phyloP scores from a whole-genome alignment of 2,797 vertebrate species.

The Triplophysa bombifrons region DNA sequence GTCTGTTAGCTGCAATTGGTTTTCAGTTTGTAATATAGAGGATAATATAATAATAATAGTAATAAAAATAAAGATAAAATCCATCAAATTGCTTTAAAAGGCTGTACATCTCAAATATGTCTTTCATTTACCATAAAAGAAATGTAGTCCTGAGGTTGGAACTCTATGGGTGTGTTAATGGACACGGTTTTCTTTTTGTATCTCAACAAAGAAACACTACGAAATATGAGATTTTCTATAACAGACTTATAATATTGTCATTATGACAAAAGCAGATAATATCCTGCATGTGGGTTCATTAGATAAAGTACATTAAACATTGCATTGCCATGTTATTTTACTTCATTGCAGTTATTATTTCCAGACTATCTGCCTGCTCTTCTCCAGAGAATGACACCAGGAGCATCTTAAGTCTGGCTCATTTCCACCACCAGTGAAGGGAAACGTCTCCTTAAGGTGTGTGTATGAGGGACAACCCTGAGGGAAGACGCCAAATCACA shows the following conservation, averaged over 20 bases:
- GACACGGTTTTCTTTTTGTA: too few relatives aligned
- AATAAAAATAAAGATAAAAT: too few relatives aligned
- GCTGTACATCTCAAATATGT: too few relatives aligned
- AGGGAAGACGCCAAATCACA: conserved; percentile 73
- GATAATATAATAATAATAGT: too few relatives aligned
- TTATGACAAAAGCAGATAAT: conserved; percentile 3
- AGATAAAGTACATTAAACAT: conserved; percentile 21
- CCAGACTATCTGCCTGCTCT: conserved; percentile 15
- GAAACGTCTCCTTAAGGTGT: conserved; percentile 79
- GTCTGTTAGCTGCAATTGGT: background rate
- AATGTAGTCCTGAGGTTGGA: too few relatives aligned
- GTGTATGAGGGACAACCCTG: conserved; percentile 70
- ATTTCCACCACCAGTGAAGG: conserved; percentile 85
- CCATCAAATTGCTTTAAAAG: too few relatives aligned
- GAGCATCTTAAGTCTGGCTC: conserved; percentile 74
- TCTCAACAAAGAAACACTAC: too few relatives aligned
- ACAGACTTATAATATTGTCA: background rate
- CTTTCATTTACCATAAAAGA: too few relatives aligned
- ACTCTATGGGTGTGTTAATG: too few relatives aligned
- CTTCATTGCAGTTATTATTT: conserved; percentile 30
- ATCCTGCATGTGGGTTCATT: conserved; percentile 11
- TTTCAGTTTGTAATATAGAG: background rate
- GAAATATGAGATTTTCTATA: too few relatives aligned
- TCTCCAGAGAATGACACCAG: conserved; percentile 49
- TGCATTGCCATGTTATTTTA: conserved; percentile 12